Percentiles rank a stretch among this genome's conserved stretches.
Conservation (phyloP, 2,888 invertebrate genomes). For the Metellina segmentata region DNA sequence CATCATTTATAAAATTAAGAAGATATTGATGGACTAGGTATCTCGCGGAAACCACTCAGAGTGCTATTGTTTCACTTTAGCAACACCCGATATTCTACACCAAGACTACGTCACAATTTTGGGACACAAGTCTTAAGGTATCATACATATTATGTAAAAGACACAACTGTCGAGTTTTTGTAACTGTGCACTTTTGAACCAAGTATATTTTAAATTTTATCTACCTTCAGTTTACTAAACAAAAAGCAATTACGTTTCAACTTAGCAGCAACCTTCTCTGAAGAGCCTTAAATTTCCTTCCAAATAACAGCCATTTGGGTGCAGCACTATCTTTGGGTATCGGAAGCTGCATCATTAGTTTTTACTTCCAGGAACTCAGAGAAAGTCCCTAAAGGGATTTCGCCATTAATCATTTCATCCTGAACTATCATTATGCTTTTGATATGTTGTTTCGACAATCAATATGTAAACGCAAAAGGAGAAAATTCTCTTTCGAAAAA, state of each 20-base stretch:
- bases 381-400: neutral
- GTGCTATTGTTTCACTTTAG: no score
- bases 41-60: no score
- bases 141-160: no score
- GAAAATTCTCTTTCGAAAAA: neutral
- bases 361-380: neutral
- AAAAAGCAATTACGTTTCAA: neutral
- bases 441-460: conserved; percentile 1
- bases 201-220: neutral
- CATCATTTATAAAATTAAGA: no score
- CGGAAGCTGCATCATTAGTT: neutral
- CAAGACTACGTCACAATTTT: no score
- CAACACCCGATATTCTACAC: no score
- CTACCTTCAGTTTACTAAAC: neutral
- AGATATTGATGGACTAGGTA: no score
- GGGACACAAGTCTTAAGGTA: no score
- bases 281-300: neutral
- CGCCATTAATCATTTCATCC: neutral
- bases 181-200: no score
- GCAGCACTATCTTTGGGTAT: neutral
- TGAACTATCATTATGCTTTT: neutral
- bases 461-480: neutral
- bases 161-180: no score
- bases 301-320: neutral
- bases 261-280: neutral